Evolutionary conservation across 2,888 invertebrate genomes (phyloP).

Genomic region (Ellobium chinense): DNA sequence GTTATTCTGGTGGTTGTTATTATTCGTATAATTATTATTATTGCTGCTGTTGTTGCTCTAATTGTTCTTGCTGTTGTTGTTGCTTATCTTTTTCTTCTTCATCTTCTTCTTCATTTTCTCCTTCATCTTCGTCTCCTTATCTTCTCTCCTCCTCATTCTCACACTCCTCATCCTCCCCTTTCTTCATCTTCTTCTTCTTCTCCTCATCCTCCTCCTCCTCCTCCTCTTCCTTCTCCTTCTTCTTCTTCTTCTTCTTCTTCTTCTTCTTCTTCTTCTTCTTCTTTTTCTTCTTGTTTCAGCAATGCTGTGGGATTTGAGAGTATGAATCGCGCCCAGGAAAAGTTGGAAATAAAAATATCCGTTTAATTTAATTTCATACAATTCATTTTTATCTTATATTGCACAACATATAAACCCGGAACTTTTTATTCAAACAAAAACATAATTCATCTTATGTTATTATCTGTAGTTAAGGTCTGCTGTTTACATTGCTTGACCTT

Average conservation of each 20-base stretch:
- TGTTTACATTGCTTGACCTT: no score
- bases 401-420: no score
- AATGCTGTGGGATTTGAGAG: no score
- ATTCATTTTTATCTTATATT: no score
- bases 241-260: not conserved
- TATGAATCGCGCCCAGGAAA: no score
- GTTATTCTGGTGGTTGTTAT: no score
- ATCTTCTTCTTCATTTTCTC: slow-evolving; percentile 1
- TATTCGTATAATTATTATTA: no score
- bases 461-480: no score
- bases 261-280: not conserved
- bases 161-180: not conserved
- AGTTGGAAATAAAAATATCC: no score
- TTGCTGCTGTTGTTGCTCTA: not conserved
- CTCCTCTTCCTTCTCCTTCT: not conserved
- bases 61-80: not conserved
- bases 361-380: no score
- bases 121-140: slow-evolving; percentile 1
- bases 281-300: not conserved
- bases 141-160: not conserved
- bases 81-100: slow-evolving; percentile 5
- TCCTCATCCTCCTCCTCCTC: not conserved
- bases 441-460: no score
- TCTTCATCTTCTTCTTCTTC: not conserved
- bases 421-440: no score